phyloP scores from a whole-genome alignment of 2,113 vertebrate species.

The Cyrtonyx montezumae region DNA sequence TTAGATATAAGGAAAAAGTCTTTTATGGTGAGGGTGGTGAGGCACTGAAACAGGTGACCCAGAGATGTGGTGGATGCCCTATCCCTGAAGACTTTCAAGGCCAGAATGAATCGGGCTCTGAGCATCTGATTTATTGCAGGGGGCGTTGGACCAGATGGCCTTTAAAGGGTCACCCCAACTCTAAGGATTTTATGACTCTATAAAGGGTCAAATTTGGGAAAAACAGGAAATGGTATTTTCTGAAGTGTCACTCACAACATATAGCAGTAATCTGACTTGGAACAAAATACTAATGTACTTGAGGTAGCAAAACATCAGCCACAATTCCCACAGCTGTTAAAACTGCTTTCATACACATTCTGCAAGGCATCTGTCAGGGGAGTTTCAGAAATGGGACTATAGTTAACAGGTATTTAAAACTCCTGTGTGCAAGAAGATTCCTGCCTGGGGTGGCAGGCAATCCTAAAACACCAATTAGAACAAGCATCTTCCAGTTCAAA shows the following conservation, averaged over 20 bases:
- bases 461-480: not conserved
- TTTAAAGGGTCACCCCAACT: too few relatives aligned
- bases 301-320: not conserved
- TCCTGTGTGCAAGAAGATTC: not conserved
- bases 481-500: not conserved
- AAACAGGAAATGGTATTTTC: not conserved
- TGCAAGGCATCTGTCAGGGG: not conserved
- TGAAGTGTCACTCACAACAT: not conserved
- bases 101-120: too few relatives aligned
- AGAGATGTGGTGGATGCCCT: too few relatives aligned
- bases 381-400: not conserved
- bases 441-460: not conserved
- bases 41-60: too few relatives aligned
- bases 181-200: not conserved
- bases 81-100: too few relatives aligned
- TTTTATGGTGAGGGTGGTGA: too few relatives aligned
- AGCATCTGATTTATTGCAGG: too few relatives aligned
- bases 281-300: not conserved
- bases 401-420: conserved; percentile 12
- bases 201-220: not conserved
- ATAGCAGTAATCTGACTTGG: not conserved
- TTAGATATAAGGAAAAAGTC: too few relatives aligned
- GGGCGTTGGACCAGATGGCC: too few relatives aligned
- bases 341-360: not conserved
- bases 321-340: not conserved